Conservation (phyloP, 2,888 invertebrate species). For the Cynaeus angustus region DNA sequence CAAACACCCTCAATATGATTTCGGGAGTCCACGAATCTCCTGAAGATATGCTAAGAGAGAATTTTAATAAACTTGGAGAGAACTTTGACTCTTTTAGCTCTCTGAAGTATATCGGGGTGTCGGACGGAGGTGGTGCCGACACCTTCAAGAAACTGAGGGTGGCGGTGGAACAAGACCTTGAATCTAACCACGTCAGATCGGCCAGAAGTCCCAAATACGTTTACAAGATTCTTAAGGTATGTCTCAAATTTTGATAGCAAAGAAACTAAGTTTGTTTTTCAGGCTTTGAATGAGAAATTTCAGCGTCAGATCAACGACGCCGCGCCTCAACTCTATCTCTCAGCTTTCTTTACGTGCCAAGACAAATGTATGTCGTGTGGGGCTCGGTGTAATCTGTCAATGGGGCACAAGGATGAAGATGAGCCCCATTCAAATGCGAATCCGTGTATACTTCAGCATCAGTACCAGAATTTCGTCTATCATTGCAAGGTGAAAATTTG, state of each 20-base stretch:
- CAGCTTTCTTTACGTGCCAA: slow-evolving; percentile 86
- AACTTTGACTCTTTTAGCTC: slow-evolving; percentile 83
- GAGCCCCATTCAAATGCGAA: slow-evolving; percentile 74
- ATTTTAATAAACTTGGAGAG: slow-evolving; percentile 77
- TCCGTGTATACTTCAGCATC: slow-evolving; percentile 80
- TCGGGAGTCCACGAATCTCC: slow-evolving; percentile 75
- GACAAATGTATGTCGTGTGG: slow-evolving; percentile 82
- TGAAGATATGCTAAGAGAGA: slow-evolving; percentile 77
- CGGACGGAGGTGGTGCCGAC: slow-evolving; percentile 68
- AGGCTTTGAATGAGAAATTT: slow-evolving; percentile 84
- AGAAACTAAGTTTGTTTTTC: slow-evolving; percentile 54
- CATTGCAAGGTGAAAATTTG: slow-evolving; percentile 79
- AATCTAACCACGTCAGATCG: slow-evolving; percentile 82
- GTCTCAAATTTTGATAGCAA: no score
- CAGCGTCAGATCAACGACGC: slow-evolving; percentile 79
- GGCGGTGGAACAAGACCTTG: slow-evolving; percentile 77
- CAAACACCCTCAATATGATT: slow-evolving; percentile 77
- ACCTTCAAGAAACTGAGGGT: slow-evolving; percentile 76
- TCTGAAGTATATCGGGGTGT: slow-evolving; percentile 79
- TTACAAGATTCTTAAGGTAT: slow-evolving; percentile 79
- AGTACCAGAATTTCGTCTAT: slow-evolving; percentile 82
- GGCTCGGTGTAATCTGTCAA: slow-evolving; percentile 77
- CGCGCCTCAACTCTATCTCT: slow-evolving; percentile 80
- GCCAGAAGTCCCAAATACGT: slow-evolving; percentile 80
- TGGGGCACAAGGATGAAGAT: slow-evolving; percentile 79